Base-by-base conservation (phyloP, 1,140 invertebrate genomes). In the Rhyzopertha dominica region DNA sequence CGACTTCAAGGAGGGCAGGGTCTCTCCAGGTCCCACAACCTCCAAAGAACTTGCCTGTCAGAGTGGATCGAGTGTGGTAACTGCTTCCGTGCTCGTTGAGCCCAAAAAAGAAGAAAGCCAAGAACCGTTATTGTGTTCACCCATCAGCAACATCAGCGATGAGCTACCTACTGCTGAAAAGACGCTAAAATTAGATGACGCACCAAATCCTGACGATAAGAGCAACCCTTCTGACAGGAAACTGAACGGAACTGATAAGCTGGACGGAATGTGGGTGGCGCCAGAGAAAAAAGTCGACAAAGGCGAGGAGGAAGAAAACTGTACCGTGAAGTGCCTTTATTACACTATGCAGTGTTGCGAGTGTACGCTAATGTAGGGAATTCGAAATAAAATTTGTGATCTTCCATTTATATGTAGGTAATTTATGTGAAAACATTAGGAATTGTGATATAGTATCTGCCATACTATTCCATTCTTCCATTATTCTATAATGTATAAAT, bases 261-360 rank as follows among this genome's bases (percentile, higher is more conserved):
- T 59, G 32, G 55, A 59, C 25, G 54, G 57, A 1, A 31, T 43
- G 17, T 55, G 49, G 44, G 43, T 57, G 28, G 40, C 53, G 2
- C 43, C 53, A 10, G 32, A 49, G 12, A 51, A 49, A 12, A 18
- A 51, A 13, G 12, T 28, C 4, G 36, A 53, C 5, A 54, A 59
- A 22, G 47, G 55, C 3, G 30, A 49, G 17, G 52, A 56, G n/a
- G 53, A 59, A 5, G 49, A 59, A 16, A 56, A 51, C 38, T 59
- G 56, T 36, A 49, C 51, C 5, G 55, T 62, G 3, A 59, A 62
- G 22, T 62, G 59, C 34, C 43, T 62, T 13, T 62, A 59, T 47
- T 56, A 59, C 17, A 58, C 57, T 10, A 53, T 62, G 55, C 56
- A 58, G 10, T 62, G 59, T 40, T 62, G 59, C 41, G 59, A 62